Evolutionary conservation across 2,888 invertebrate species (phyloP), one percentile per base, ranked within the genome.

Genomic region (Coelinius sp.): DNA sequence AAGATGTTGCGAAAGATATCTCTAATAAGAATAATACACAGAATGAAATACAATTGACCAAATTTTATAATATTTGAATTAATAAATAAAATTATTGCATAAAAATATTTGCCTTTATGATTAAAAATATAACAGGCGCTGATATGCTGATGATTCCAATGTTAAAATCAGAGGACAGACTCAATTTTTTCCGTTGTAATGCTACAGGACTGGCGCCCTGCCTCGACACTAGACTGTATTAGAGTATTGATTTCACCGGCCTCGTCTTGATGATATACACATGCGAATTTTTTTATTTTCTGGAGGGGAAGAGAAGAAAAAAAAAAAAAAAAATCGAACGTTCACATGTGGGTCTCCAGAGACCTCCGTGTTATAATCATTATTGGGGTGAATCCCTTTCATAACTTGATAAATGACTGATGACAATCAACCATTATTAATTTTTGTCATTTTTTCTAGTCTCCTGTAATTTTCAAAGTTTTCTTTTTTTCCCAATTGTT

Each of bases 201-300:
- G 69, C 46, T 65, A 44, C 67, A 59, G 44, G 70, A 79, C 64
- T 56, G 64, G 83, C 85, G 84, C 83, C 78, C 65, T 77, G 6
- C 73, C 62, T 63, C 75, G 84, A 80, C 71, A 44, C 64, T 56
- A 27, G 64, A 14, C 44, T 66, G 78, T 75, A 83, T 79, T 79
- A 82, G 76, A 83, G 84, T 85, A 85, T 85, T 85, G 85, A 85
- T 85, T 81, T 66, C 14, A 20, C 41, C 41, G 44, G 7, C 24
- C 63, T 38, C 6, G 38, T 41, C 14, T 1, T 24, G 6, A n/a
- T n/a, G n/a, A 35, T 62, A 35, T 24, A 14, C 3, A 24, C 7
- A 12, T 38, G 5, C 7, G 14, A n/a, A n/a, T n/a, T 38, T 41
- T 63, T 41, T 41, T 38, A 14, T 41, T 41, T 41, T 10, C 41